Evolutionary conservation across 2,888 invertebrate species (phyloP), one percentile per base, ranked within the genome.

Genomic region (Tanypteryx hageni): DNA sequence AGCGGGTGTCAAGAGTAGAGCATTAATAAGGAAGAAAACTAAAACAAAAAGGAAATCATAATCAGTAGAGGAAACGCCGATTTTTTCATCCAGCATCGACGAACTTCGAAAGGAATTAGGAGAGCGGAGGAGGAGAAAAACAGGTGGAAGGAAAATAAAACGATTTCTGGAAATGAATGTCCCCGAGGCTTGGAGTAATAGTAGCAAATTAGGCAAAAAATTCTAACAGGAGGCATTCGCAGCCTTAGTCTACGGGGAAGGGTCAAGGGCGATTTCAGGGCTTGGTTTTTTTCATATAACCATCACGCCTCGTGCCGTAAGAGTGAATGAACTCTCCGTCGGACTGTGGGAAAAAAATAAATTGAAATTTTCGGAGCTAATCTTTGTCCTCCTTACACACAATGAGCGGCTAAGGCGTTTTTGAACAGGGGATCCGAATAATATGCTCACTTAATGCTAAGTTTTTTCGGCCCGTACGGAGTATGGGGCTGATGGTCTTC

Each of bases 291-390:
- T 44, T 44, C 44, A 44, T 44, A 1, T 44, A 44, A 44, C 44
- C 44, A 5, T 5, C 44, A 18, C 3, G 8, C 76, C 76, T 76
- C 76, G 76, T 76, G 76, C 22, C 13, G 22, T 11, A 76, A 76
- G 76, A 76, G 76, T 76, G 76, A 76, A 76, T 27, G 76, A 76
- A 76, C 76, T 76, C 76, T 22, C n/a, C 22, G 68, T 22, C n/a
- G 68, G 4, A 68, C n/a, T 18, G n/a, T 18, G 68, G n/a, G 68
- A 18, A 68, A 14, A 64, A 64, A 64, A 44, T 44, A 5, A 44
- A 44, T 44, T 44, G 44, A n/a, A 64, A 68, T 68, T 68, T n/a
- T n/a, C 1, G 3, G 22, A 4, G 68, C 64, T 44, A 44, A 64
- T 14, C n/a, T 64, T 64, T 14, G 16, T 76, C 22, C 27, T 76